Evolutionary conservation across 2,113 vertebrate genomes (phyloP), one percentile per base, ranked within the genome.

Genomic region (Phyllostomus hastatus): DNA sequence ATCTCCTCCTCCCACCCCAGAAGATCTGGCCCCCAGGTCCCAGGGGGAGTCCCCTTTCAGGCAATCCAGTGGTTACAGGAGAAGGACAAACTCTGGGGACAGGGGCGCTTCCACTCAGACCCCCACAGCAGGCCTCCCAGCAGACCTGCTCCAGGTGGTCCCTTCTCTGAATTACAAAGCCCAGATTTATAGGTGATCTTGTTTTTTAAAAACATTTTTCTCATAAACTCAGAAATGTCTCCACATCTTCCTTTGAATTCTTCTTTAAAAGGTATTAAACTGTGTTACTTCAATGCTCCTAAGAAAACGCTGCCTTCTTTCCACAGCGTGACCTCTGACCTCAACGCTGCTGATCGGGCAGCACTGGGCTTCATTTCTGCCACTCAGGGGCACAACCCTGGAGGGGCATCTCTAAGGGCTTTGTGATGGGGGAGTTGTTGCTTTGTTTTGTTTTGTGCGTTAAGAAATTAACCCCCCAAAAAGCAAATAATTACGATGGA

Each of bases 401-500:
- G 73, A 76, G 24, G 72, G 22, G 52, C 72, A 19, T 31, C 52
- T 8, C 64, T 24, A 66, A 79, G 17, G 9, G 15, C 8, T 54
- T 54, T 46, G 24, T 33, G 15, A 41, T 7, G 14, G 7, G 4
- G 7, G 26, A 5, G 4, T 33, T 52, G 14, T 20, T 84, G 48
- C 10, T 14, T 50, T 50, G 33, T 79, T 69, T 46, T 43, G n/a
- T 26, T 17, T 50, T 79, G 22, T 11, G 54, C 84, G 66, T 92
- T 66, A 90, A 83, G 38, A 86, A 84, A 94, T 66, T n/a, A 50
- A 91, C 88, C 11, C 17, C 46, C 12, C 4, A 19, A 66, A 28
- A 31, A 95, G 35, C 46, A 66, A 95, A 96, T 89, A 98, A 97
- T 97, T 95, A 28, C 84, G 95, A n/a, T 48, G 85, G 93, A 97